Evolutionary conservation across 37 sponge, comb jelly and placozoan species (phyloP).

Genomic region (Geodia barretti): DNA sequence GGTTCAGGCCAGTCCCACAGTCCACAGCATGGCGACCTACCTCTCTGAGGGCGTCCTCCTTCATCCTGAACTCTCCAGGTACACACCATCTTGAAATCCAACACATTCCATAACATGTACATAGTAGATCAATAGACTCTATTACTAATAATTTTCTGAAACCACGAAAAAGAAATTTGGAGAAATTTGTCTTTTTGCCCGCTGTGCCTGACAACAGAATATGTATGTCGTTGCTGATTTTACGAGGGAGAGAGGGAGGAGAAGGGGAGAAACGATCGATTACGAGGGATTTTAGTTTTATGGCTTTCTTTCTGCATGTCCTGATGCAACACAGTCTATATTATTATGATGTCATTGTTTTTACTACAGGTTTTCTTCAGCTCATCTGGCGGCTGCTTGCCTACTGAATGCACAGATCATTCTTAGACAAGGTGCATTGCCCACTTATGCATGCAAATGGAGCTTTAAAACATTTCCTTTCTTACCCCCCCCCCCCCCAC

Average conservation of each 20-base stretch:
- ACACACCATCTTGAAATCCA: neutral
- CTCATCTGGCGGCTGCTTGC: slow-evolving; percentile 50
- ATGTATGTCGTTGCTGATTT: too few relatives aligned
- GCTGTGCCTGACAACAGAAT: too few relatives aligned
- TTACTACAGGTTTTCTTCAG: slow-evolving; percentile 24
- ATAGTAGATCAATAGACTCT: too few relatives aligned
- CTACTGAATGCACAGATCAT: slow-evolving; percentile 55
- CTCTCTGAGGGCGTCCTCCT: slow-evolving; percentile 71
- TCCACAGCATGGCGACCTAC: slow-evolving; percentile 53
- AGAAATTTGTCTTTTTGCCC: too few relatives aligned
- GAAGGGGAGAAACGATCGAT: too few relatives aligned
- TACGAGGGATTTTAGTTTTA: too few relatives aligned
- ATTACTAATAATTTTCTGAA: too few relatives aligned
- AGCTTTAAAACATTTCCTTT: neutral
- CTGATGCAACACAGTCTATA: too few relatives aligned
- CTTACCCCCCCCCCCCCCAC: neutral
- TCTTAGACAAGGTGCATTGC: slow-evolving; percentile 39
- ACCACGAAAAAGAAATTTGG: too few relatives aligned
- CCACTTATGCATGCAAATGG: neutral
- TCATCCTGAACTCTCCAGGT: slow-evolving; percentile 51
- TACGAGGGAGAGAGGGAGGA: too few relatives aligned
- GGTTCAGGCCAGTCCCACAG: neutral
- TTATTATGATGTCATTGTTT: too few relatives aligned
- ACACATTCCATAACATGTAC: neutral
- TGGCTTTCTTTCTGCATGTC: too few relatives aligned